These are phyloP conservation scores for Agapornis canus DNA, from an alignment of 2,797 vertebrate genomes.

Conservation along the genomic window DNA sequence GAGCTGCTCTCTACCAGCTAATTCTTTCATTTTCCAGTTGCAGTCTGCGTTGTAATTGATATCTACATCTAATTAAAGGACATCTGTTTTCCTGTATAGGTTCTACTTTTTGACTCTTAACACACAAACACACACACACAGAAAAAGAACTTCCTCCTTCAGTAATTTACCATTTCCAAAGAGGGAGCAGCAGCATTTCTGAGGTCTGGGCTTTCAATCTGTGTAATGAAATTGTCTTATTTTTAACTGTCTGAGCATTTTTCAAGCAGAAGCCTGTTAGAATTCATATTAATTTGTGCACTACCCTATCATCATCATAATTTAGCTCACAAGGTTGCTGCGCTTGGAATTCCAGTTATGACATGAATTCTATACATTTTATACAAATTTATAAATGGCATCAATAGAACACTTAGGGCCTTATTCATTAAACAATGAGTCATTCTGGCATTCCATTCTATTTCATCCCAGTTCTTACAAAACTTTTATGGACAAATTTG, in stretches of 20 bases:
- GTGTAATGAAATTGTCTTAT: neutral
- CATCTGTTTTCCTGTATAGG: neutral
- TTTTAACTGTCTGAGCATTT: conserved; percentile 33
- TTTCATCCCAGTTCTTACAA: conserved; percentile 39
- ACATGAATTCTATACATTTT: conserved; percentile 70
- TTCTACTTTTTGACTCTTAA: neutral
- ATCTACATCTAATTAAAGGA: neutral
- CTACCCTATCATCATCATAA: neutral
- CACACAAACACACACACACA: neutral
- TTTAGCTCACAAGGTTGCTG: conserved; percentile 36
- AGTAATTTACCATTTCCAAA: neutral
- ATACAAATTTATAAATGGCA: conserved; percentile 59
- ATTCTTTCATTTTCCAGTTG: neutral
- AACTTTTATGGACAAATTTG: conserved; percentile 52
- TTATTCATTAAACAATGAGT: conserved; percentile 73
- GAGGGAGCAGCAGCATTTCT: neutral
- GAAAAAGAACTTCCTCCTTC: neutral
- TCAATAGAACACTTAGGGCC: conserved; percentile 66
- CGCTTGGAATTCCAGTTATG: conserved; percentile 69
- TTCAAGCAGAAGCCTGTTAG: neutral
- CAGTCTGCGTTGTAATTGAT: neutral
- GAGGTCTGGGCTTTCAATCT: neutral
- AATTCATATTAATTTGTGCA: neutral
- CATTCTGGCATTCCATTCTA: conserved; percentile 63
- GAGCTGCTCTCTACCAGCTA: neutral